Evolutionary conservation across 1,140 invertebrate species (phyloP), one percentile per base, ranked within the genome.

Genomic region (Phortica variegata): DNA sequence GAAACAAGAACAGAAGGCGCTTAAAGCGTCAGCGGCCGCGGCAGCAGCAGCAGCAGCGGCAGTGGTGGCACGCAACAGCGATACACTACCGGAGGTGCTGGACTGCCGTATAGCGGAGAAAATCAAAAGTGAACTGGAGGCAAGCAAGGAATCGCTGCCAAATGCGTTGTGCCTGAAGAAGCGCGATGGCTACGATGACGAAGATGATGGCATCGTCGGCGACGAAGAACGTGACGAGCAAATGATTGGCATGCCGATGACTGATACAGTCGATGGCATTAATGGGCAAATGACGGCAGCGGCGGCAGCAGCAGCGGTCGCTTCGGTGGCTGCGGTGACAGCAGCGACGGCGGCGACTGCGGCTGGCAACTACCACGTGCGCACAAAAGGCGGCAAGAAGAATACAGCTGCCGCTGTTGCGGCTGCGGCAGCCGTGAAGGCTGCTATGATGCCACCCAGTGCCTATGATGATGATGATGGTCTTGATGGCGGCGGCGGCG

Each of bases 71-170:
- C 15, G 39, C 10, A 37, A 45, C 7, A 38, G 29, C 12, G 54
- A 60, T 37, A 34, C 37, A 2, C 31, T 76, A 33, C 69, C 74
- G n/a, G 74, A 76, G 45, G 71, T 76, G 13, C 53, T 76, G 0
- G 74, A 76, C 36, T 76, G 74, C 20, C 62, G 74, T 48, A 76
- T 76, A 2, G 74, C 73, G 5, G 73, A 76, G 52, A 76, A 76
- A 50, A 76, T 76, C 47, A 75, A 76, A 38, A 76, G 69, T 49
- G 74, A 76, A n/a, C 41, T 76, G 48, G 74, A 76, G 54, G 66
- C 66, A 3, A 57, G 59, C 54, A 61, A 66, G 47, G 56, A 65
- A 38, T 49, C 66, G 1, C 52, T 68, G 18, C 56, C 60, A 1
- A 68, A 40, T 53, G 72, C 72, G 9, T 44, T 75, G 12, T 75